Percentiles rank a stretch among this genome's conserved stretches.
Conservation (phyloP, 2,888 invertebrate genomes). For the Petrolisthes cinctipes region DNA sequence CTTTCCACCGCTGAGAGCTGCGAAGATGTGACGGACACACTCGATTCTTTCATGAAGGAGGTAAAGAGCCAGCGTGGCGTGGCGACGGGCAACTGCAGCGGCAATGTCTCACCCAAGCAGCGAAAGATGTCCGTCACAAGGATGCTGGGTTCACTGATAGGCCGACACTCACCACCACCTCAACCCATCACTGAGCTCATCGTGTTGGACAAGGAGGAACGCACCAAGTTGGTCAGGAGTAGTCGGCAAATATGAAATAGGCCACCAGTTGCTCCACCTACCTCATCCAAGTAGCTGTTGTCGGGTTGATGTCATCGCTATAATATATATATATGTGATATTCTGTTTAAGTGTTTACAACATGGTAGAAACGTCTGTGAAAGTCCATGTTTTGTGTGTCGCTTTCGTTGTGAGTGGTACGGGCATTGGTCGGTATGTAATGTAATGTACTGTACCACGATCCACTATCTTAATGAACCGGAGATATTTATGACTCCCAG, state of each 20-base stretch:
- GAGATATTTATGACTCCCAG: too few relatives aligned
- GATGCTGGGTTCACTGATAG: constrained; percentile 67
- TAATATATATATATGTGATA: neutral
- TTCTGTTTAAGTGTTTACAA: constrained; percentile 10
- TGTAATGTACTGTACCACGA: too few relatives aligned
- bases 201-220: constrained; percentile 59
- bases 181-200: constrained; percentile 67
- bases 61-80: constrained; percentile 74
- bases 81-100: constrained; percentile 69
- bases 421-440: too few relatives aligned
- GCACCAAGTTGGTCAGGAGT: constrained; percentile 48
- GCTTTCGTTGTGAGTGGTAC: constrained; percentile 15
- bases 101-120: constrained; percentile 61
- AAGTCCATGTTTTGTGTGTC: constrained; percentile 11
- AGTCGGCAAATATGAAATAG: constrained; percentile 38
- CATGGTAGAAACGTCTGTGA: constrained; percentile 8
- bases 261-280: constrained; percentile 5
- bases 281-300: constrained; percentile 30
- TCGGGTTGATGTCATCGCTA: constrained; percentile 14
- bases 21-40: constrained; percentile 40
- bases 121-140: constrained; percentile 68
- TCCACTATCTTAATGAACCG: too few relatives aligned
- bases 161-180: constrained; percentile 69
- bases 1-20: constrained; percentile 63
- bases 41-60: constrained; percentile 75